Base-by-base conservation (phyloP, 2,888 invertebrate species). In the Calliopum simillimum region DNA sequence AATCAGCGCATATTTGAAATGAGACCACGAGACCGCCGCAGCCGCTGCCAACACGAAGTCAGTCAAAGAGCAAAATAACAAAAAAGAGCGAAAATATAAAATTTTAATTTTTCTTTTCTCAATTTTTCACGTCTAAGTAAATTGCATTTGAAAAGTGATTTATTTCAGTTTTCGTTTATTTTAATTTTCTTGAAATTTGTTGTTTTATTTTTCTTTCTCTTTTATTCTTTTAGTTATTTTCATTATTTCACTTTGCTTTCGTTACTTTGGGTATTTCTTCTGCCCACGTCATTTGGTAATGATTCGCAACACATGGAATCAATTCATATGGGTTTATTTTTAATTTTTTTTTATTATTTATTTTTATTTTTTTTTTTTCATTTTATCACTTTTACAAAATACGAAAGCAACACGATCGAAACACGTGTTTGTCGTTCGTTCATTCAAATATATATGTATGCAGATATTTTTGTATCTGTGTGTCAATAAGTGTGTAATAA, bases 361-460 rank as follows among this genome's bases (percentile, higher is more conserved):
- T 49, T 49, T 49, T 49, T 16, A 49, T 12, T 16, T 49, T 16
- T 5, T 49, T 4, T 33, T 6, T 12, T 16, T 49, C 6, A 6
- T 49, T 4, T 33, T 6, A 49, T 49, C 12, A 19, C 49, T 49
- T 49, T 19, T 16, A 49, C 49, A 19, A 49, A 49, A 49, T 16
- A 49, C 19, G n/a, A 16, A 16, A 19, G 49, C 25, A 58, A 33
- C 58, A 58, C 58, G 58, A 58, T 58, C 23, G 58, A 19, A 58
- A 33, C 58, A 58, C 58, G 58, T 58, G 58, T 58, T 58, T 58
- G n/a, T 58, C 33, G 58, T 21, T 51, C 51, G 51, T 21, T n/a
- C 33, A 33, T 33, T 33, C 33, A 33, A 25, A 33, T 58, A 56
- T n/a, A n/a, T n/a, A n/a, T n/a, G n/a, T n/a, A n/a, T n/a, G 33